Evolutionary conservation across 2,888 invertebrate species (phyloP).

Genomic region (Neocrepidodera transversa): DNA sequence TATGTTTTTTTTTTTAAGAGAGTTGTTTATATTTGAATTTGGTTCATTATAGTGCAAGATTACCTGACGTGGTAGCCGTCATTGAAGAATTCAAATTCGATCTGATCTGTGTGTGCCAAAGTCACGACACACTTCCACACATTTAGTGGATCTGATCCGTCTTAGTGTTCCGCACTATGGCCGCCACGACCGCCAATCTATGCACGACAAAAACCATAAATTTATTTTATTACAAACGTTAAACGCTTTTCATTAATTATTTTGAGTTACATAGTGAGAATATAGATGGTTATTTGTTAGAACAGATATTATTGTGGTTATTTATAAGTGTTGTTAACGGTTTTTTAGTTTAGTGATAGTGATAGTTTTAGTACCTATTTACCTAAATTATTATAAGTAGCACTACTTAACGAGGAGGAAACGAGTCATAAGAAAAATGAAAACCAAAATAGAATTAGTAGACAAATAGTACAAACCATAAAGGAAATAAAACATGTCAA

Average conservation of each 20-base stretch:
- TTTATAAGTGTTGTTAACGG: constrained; percentile 26
- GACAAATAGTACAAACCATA: constrained; percentile 53
- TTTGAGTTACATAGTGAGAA: constrained; percentile 3
- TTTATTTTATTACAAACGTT: constrained; percentile 53
- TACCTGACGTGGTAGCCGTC: constrained; percentile 56
- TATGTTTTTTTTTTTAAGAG: constrained; percentile 22
- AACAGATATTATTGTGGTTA: constrained; percentile 16
- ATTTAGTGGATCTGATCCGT: constrained; percentile 28
- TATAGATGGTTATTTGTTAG: background rate
- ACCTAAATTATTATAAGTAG: constrained; percentile 38
- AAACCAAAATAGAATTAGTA: constrained; percentile 33
- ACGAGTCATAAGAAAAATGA: constrained; percentile 53
- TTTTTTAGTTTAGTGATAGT: constrained; percentile 22
- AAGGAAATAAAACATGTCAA: constrained; percentile 59
- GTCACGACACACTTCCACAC: constrained; percentile 34
- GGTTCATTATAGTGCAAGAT: constrained; percentile 57
- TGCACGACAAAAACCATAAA: constrained; percentile 55
- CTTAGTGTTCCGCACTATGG: constrained; percentile 35
- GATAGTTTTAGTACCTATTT: constrained; percentile 8
- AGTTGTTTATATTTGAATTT: constrained; percentile 44
- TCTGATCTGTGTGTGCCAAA: constrained; percentile 28
- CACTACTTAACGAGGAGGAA: constrained; percentile 60
- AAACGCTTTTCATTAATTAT: constrained; percentile 36
- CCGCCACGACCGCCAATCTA: constrained; percentile 56
- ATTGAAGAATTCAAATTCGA: constrained; percentile 38